Conservation (phyloP, 2,113 vertebrate genomes). For the Ochotona princeps region DNA sequence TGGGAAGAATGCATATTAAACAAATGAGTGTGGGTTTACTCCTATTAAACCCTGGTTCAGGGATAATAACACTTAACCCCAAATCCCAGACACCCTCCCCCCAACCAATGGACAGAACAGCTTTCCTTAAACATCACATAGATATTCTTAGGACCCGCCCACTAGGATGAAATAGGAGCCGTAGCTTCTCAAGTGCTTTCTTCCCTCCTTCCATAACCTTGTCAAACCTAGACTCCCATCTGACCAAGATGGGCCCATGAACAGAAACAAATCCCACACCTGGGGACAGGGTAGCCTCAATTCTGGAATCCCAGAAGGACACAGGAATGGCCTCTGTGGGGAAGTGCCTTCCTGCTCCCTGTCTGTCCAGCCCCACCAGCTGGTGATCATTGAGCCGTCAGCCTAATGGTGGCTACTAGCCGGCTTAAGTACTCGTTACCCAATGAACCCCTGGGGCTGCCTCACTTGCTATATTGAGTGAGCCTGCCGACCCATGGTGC, state of each 20-base stretch:
- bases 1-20: constrained; percentile 3
- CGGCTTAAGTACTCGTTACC: constrained; percentile 63
- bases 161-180: constrained; percentile 5
- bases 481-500: constrained; percentile 56
- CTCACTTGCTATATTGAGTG: constrained; percentile 71
- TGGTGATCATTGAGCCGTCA: constrained; percentile 63
- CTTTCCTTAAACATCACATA: neutral
- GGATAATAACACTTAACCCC: neutral
- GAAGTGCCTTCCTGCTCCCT: constrained; percentile 36
- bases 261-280: constrained; percentile 2
- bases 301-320: constrained; percentile 31
- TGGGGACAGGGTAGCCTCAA: constrained; percentile 4
- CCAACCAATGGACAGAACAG: neutral
- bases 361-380: constrained; percentile 50
- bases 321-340: neutral
- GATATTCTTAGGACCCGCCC: neutral
- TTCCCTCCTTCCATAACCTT: neutral
- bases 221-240: neutral
- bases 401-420: constrained; percentile 48
- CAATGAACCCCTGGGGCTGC: constrained; percentile 57
- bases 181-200: neutral
- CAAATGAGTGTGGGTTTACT: neutral
- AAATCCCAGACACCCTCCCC: neutral
- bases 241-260: constrained; percentile 17
- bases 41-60: too few species aligned